Base-by-base conservation (phyloP, 2,888 invertebrate genomes). In the Epinotia nisella region DNA sequence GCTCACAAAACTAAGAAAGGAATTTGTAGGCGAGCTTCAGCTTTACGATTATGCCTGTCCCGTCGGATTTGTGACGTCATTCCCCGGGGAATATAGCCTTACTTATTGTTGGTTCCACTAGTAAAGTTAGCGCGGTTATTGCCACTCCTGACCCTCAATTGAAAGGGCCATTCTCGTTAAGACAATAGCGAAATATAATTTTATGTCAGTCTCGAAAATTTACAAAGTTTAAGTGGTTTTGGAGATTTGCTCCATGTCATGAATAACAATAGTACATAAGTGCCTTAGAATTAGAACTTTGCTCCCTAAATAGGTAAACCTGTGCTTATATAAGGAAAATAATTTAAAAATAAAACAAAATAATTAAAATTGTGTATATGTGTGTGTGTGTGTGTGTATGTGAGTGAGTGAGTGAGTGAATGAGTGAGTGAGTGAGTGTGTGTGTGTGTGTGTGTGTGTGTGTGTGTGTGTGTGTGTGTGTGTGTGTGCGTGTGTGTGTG, bases 1-100 rank as follows among this genome's bases (percentile, higher is more conserved):
- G 56, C 59, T 45, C 51, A 65, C 70, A 74, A 67, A 64, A 74
- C 69, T 66, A 70, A 70, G 71, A 56, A 59, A 59, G 59, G 68
- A 78, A 81, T 84, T 82, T 80, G 76, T 79, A 78, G 79, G 75
- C 78, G 76, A 74, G 78, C 75, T 78, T 78, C 77, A 70, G 76
- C 77, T 84, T 83, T 82, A 85, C 78, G 82, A 79, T 79, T 78
- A 73, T 77, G 75, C 75, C 68, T 53, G 72, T 70, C 76, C 77
- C 79, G 72, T 72, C 76, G 76, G 80, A 81, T 79, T 83, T 80
- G 81, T 83, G 83, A 85, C 85, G 84, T 83, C 85, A 83, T 80
- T 78, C 75, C 60, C 62, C 70, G 59, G 62, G 71, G 77, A 76
- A 75, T 77, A 76, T 77, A 78, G 74, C 79, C 75, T 75, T 76